Base-by-base conservation (phyloP, 2,797 vertebrate species). In the Leuciscus waleckii region DNA sequence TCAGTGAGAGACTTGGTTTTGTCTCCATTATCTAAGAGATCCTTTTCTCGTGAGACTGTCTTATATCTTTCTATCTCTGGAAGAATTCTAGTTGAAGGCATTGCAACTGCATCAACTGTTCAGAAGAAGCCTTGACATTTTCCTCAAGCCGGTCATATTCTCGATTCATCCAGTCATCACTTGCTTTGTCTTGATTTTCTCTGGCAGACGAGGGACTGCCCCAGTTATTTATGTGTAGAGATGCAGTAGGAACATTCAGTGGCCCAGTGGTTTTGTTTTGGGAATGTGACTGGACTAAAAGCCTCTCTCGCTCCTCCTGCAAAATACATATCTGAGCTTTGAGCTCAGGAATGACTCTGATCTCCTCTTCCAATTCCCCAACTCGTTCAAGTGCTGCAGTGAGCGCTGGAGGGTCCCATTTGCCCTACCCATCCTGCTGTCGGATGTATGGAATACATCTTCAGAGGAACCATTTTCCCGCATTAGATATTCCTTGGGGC, bases 351-450 rank as follows among this genome's bases (percentile, higher is more conserved):
- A 95, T 83, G 1, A 91, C 91, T 69, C 93, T 92, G 70, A 94
- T 91, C 90, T 95, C 92, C 89, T 93, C 93, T 90, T 95, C 95
- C 16, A 96, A 91, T 87, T 95, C 95, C 7, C 93, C 93, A 1
- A 95, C 94, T 73, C 93, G 94, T 86, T 92, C 93, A 0, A 95
- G 79, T 0, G 90, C 93, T 56, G 93, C 92, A 0, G 91, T 93
- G 29, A 96, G 92, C 78, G 94, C 84, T 93, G 93, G 6, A 92
- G 56, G 67, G 94, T 88, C 32, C 75, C 89, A 0, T 87, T 13
- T 26, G 82, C 17, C 43, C 7, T 70, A 85, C 88, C n/a, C 4
- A 65, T 54, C 56, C 89, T 82, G 16, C 58, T 89, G 54, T 91
- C 90, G 0, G 11, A 1, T 0, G 93, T 89, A 1, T 68, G 43